These are phyloP conservation scores for Eupelmus urozonus DNA, from an alignment of 2,888 invertebrate species.

Conservation along the genomic window DNA sequence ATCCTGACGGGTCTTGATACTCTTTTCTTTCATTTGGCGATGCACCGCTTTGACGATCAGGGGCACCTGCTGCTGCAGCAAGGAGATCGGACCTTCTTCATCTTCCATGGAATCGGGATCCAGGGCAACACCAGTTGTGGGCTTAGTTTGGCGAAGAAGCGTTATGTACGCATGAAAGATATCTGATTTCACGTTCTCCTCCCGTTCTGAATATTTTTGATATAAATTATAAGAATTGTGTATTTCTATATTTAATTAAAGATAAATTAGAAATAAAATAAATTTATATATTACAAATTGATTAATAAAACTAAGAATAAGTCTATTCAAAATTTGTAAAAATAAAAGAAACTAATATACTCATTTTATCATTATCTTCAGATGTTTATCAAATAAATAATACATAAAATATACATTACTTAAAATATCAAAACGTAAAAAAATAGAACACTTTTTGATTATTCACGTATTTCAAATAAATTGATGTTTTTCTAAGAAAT, in stretches of 20 bases:
- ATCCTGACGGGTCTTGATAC: constrained; percentile 93
- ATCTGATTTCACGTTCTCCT: constrained; percentile 99
- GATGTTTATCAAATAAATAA: not conserved
- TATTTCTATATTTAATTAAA: too few species aligned
- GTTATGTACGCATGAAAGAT: constrained; percentile 98
- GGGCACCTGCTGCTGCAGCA: constrained; percentile 82
- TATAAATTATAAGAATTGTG: too few species aligned
- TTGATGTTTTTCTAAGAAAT: too few species aligned
- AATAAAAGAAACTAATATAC: too few species aligned
- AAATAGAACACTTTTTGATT: too few species aligned
- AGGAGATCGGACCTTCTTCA: constrained; percentile 83
- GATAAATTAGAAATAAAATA: constrained; percentile 3
- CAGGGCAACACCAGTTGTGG: constrained; percentile 82
- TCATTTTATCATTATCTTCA: too few species aligned
- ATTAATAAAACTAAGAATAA: too few species aligned
- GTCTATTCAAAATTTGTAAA: too few species aligned
- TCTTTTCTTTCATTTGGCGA: constrained; percentile 90
- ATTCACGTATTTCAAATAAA: too few species aligned
- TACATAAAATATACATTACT: not conserved
- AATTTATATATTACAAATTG: too few species aligned
- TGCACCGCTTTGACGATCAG: constrained; percentile 92
- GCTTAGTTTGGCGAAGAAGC: constrained; percentile 91
- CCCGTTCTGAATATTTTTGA: constrained; percentile 85
- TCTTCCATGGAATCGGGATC: constrained; percentile 87
- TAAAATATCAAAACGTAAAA: too few species aligned